These are phyloP conservation scores for Lepus europaeus DNA, from an alignment of 2,113 vertebrate species.

Conservation along the genomic window DNA sequence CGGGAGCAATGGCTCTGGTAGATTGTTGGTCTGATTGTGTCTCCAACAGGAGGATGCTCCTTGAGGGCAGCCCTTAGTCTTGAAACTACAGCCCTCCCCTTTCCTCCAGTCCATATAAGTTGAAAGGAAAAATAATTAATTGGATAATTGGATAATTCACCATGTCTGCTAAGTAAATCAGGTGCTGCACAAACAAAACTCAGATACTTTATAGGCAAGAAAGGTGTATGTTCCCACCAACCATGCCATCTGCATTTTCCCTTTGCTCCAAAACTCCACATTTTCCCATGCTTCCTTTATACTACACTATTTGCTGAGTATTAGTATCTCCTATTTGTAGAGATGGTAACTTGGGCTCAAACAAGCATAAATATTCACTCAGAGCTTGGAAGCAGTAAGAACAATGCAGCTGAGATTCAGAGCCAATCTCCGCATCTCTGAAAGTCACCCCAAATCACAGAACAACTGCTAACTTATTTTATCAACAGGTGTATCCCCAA, in stretches of 20 bases:
- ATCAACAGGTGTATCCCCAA: not conserved
- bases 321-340: not conserved
- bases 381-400: not conserved
- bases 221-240: not conserved
- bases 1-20: not conserved
- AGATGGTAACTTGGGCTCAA: not conserved
- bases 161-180: conserved; percentile 4
- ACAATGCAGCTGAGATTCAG: not conserved
- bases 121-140: conserved; percentile 9
- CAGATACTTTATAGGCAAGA: not conserved
- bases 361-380: not conserved
- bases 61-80: not conserved
- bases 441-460: not conserved
- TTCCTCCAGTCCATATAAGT: not conserved
- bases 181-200: not conserved
- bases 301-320: not conserved
- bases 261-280: not conserved
- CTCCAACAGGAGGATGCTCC: not conserved
- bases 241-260: not conserved
- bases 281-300: not conserved
- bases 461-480: not conserved
- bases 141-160: not conserved
- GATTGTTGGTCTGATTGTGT: not conserved
- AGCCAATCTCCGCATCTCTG: not conserved
- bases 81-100: not conserved